phyloP scores from a whole-genome alignment of 2,888 invertebrate species.

The Eristalis tenax region DNA sequence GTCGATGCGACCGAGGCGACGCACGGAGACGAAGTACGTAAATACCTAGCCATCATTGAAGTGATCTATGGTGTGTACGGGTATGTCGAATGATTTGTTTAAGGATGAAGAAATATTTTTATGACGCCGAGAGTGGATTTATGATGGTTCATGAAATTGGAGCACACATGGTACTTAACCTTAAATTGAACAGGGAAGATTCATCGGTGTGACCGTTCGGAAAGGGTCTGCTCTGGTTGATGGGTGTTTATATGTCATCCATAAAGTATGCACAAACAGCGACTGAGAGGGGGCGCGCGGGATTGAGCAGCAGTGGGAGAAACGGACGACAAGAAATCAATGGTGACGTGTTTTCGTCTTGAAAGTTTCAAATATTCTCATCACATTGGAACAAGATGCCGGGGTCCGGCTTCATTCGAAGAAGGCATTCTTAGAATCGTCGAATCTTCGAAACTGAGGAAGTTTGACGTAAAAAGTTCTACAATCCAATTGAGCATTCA shows the following conservation, averaged over 20 bases:
- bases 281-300: not conserved
- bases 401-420: no score
- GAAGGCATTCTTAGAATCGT: no score
- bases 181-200: conserved; percentile 46
- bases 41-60: conserved; percentile 43
- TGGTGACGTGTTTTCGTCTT: no score
- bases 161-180: conserved; percentile 65
- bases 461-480: no score
- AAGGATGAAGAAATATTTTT: conserved; percentile 31
- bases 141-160: conserved; percentile 35
- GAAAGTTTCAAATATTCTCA: no score
- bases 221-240: not conserved
- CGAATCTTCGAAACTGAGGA: no score
- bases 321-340: no score
- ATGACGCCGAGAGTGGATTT: conserved; percentile 53
- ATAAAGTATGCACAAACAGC: not conserved
- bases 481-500: no score
- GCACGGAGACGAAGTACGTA: conserved; percentile 8
- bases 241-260: not conserved
- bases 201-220: not conserved
- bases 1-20: not conserved
- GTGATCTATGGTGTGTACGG: conserved; percentile 54
- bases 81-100: conserved; percentile 58
- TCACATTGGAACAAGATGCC: no score
- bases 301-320: no score